phyloP scores from a whole-genome alignment of 2,113 vertebrate species.

The Seriola aureovittata region DNA sequence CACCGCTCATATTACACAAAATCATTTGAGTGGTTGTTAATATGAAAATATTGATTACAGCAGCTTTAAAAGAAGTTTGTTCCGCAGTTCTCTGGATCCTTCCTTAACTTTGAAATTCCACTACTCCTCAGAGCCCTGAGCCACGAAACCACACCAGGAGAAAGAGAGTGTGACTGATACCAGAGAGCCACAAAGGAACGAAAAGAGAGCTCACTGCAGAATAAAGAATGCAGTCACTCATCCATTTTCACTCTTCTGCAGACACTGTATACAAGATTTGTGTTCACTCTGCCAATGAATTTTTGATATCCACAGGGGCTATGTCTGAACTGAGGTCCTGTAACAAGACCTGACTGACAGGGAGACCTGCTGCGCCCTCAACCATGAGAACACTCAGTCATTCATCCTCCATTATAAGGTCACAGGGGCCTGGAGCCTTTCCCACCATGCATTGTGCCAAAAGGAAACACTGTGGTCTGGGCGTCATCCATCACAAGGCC shows the following conservation, averaged over 20 bases:
- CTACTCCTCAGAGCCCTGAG: not conserved
- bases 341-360: constrained; percentile 50
- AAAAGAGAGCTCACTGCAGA: constrained; percentile 10
- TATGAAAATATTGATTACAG: too few species aligned
- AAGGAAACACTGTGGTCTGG: constrained; percentile 27
- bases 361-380: constrained; percentile 21
- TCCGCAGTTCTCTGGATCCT: too few species aligned
- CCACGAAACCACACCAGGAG: not conserved
- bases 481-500: constrained; percentile 10
- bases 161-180: constrained; percentile 16
- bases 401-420: constrained; percentile 42
- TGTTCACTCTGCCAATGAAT: constrained; percentile 30
- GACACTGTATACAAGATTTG: constrained; percentile 9
- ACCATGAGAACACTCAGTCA: constrained; percentile 14
- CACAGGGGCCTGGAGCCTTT: constrained; percentile 32
- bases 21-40: too few species aligned
- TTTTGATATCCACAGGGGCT: constrained; percentile 42
- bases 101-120: too few species aligned
- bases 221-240: constrained; percentile 14
- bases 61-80: too few species aligned
- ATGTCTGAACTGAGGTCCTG: constrained; percentile 16
- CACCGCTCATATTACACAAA: too few species aligned
- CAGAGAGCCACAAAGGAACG: constrained; percentile 9
- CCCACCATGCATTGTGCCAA: constrained; percentile 45
- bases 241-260: constrained; percentile 9